Evolutionary conservation across 2,888 invertebrate genomes (phyloP).

Genomic region (Pyrgus malvae): DNA sequence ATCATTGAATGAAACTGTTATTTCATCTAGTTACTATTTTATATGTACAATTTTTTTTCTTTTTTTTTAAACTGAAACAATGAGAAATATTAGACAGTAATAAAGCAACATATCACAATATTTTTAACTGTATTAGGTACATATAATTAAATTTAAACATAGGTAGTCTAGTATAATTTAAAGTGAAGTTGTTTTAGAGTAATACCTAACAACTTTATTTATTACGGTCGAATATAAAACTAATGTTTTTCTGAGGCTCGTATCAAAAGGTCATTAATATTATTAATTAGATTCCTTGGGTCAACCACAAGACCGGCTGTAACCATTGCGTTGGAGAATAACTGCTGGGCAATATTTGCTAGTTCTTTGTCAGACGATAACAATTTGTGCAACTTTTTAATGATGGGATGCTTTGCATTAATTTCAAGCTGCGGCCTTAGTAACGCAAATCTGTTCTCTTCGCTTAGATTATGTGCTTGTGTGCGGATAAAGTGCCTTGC

Average conservation of each 20-base stretch:
- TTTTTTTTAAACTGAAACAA: no score
- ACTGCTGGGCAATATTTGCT: slow-evolving; percentile 92
- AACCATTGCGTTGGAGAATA: slow-evolving; percentile 97
- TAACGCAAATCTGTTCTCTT: slow-evolving; percentile 92
- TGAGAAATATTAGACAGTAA: no score
- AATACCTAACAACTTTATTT: no score
- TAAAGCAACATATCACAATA: no score
- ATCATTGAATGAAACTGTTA: no score
- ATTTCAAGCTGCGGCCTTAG: slow-evolving; percentile 96
- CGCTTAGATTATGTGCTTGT: slow-evolving; percentile 89
- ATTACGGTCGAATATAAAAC: slow-evolving; percentile 24
- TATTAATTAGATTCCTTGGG: slow-evolving; percentile 90
- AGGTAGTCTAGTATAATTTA: no score
- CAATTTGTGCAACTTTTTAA: slow-evolving; percentile 92
- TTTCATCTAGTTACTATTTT: no score
- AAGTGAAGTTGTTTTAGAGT: no score
- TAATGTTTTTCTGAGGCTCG: slow-evolving; percentile 90
- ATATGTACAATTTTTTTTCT: no score
- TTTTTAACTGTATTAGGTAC: no score
- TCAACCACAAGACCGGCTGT: slow-evolving; percentile 96
- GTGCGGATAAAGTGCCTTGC: slow-evolving; percentile 97
- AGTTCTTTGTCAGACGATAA: slow-evolving; percentile 88
- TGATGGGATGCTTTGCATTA: slow-evolving; percentile 95
- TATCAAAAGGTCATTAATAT: slow-evolving; percentile 93
- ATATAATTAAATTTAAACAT: no score